phyloP scores from a whole-genome alignment of 1,140 invertebrate genomes.

The Bombus vancouverensis region DNA sequence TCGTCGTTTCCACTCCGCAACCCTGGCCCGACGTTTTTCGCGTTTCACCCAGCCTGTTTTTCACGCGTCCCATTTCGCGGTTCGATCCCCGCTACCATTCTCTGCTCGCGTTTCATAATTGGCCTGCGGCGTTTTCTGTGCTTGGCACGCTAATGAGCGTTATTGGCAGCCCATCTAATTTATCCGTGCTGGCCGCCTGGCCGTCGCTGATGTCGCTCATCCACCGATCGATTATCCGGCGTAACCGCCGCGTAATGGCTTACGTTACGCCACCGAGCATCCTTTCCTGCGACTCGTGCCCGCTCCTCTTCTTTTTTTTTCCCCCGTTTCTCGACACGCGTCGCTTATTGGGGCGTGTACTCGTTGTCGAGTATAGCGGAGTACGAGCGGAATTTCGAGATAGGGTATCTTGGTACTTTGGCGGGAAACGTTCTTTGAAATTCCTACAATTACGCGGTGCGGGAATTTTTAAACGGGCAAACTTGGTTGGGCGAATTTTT shows the following conservation, averaged over 20 bases:
- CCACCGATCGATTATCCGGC: conserved; percentile 65
- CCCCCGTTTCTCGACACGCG: not conserved
- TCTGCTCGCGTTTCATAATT: conserved; percentile 63
- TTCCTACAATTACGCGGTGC: not conserved
- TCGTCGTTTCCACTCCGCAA: conserved; percentile 14
- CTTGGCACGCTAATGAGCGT: conserved; percentile 64
- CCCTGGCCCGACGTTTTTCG: conserved; percentile 5
- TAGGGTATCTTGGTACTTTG: not conserved
- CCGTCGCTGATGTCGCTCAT: conserved; percentile 23
- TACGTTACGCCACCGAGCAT: conserved; percentile 54
- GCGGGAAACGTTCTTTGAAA: not conserved
- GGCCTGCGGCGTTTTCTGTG: conserved; percentile 64
- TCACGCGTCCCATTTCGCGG: not conserved
- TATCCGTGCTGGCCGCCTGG: conserved; percentile 55
- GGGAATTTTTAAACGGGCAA: not conserved
- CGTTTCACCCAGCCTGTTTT: conserved; percentile 21
- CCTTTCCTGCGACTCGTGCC: conserved; percentile 19
- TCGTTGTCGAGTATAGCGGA: no score
- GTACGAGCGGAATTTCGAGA: not conserved
- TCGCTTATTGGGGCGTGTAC: conserved; percentile 14
- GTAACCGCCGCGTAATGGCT: conserved; percentile 68
- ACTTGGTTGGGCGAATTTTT: no score
- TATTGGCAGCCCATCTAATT: conserved; percentile 70
- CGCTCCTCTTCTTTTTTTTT: not conserved
- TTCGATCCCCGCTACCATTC: conserved; percentile 10